Evolutionary conservation across 2,888 invertebrate genomes (phyloP).

Genomic region (Rutpela maculata): DNA sequence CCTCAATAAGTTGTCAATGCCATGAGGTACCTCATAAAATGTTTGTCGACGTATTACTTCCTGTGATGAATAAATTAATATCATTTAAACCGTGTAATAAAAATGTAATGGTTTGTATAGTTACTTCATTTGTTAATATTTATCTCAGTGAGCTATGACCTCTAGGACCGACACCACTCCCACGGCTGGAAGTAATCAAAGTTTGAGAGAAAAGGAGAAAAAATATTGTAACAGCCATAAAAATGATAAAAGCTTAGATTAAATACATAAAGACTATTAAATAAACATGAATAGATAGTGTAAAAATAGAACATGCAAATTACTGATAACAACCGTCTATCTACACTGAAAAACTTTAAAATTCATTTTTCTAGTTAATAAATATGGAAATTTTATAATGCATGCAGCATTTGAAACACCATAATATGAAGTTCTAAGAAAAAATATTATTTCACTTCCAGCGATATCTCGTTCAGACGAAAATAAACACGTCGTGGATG

Average conservation of each 20-base stretch:
- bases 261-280: slow-evolving; percentile 12
- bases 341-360: not conserved
- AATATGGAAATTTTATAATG: not conserved
- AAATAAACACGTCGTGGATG: not conserved
- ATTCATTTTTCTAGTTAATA: not conserved
- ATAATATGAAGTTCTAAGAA: not conserved
- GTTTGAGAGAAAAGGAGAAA: not conserved
- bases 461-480: slow-evolving; percentile 1
- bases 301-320: slow-evolving; percentile 18
- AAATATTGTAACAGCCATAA: not conserved
- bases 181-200: slow-evolving; percentile 5
- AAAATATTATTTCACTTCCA: not conserved
- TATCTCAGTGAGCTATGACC: slow-evolving; percentile 2
- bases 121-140: not conserved
- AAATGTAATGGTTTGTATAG: not conserved
- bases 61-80: not conserved
- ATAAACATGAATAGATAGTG: slow-evolving; percentile 16
- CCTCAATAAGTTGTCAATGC: no score
- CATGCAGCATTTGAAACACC: not conserved
- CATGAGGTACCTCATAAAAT: no score
- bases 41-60: no score
- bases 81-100: not conserved
- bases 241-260: slow-evolving; percentile 13
- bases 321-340: slow-evolving; percentile 5
- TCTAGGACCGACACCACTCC: slow-evolving; percentile 9